Evolutionary conservation across 2,888 invertebrate species (phyloP).

Genomic region (Electrophaes corylata): DNA sequence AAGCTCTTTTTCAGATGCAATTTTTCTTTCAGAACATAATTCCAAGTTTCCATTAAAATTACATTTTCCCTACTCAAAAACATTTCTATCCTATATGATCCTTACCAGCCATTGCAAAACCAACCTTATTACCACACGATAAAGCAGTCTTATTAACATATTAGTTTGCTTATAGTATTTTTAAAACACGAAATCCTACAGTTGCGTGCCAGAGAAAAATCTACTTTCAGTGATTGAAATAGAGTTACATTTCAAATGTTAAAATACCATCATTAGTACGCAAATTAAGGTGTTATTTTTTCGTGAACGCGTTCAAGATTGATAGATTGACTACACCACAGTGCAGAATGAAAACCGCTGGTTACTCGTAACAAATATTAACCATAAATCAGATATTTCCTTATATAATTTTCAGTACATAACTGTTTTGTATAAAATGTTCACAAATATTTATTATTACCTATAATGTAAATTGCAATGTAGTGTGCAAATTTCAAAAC

Average conservation of each 20-base stretch:
- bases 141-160: background rate
- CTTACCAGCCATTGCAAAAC: conserved; percentile 2
- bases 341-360: background rate
- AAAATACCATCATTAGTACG: conserved; percentile 20
- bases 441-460: too few relatives aligned
- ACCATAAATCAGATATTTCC: too few relatives aligned
- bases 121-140: background rate
- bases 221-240: conserved; percentile 3
- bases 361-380: background rate
- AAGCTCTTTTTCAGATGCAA: too few relatives aligned
- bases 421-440: too few relatives aligned
- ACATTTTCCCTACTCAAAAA: background rate
- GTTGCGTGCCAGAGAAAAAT: conserved; percentile 1
- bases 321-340: conserved; percentile 16
- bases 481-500: too few relatives aligned
- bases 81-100: background rate
- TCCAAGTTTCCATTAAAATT: conserved; percentile 10
- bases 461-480: too few relatives aligned
- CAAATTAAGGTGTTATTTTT: conserved; percentile 26
- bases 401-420: too few relatives aligned
- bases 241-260: conserved; percentile 15
- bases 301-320: conserved; percentile 22
- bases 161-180: background rate
- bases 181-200: background rate
- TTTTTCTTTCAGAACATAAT: background rate